Base-by-base conservation (phyloP, 1,140 invertebrate genomes). In the Anoplophora glabripennis region DNA sequence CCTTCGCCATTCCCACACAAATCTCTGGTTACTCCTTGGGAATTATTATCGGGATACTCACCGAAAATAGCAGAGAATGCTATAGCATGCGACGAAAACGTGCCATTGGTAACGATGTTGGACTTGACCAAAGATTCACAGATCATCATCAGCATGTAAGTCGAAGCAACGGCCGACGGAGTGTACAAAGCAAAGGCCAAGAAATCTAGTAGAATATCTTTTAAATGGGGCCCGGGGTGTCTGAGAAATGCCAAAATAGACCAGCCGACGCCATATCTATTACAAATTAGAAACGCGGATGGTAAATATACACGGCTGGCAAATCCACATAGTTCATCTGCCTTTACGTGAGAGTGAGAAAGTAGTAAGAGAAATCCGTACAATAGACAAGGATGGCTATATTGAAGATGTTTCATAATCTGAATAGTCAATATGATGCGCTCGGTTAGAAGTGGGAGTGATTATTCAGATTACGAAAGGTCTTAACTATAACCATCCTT, bases 21-120 rank as follows among this genome's bases (percentile, higher is more conserved):
- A n/a, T 38, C 12, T 52, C 21, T 52, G 11, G 21, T 42, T 47
- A 36, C 7, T 35, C 45, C 14, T 38, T 38, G 12, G 7, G 7
- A 12, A 42, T 42, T 10, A 42, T 40, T 12, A 7, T 40, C 2
- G 12, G 15, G 8, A 44, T 21, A 35, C 47, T 64, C 64, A 72
- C 73, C 73, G 45, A 73, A 69, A 42, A 75, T 61, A 1, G 73
- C 69, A 34, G 55, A 62, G 64, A 75, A 72, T 8, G 70, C 70
- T 11, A 74, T 61, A 9, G 73, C 47, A 59, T 75, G 68, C 1
- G 67, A 66, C 7, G 67, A 45, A 18, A 72, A 44, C 18, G 61
- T 53, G 7, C 65, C 59, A 18, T 59, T 57, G 11, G 42, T 52
- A 40, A 64, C 58, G 21, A 67, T 45, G 44, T 63, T 64, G 28